Base-by-base conservation (phyloP, 2,797 vertebrate genomes). In the Darevskia nairensis region DNA sequence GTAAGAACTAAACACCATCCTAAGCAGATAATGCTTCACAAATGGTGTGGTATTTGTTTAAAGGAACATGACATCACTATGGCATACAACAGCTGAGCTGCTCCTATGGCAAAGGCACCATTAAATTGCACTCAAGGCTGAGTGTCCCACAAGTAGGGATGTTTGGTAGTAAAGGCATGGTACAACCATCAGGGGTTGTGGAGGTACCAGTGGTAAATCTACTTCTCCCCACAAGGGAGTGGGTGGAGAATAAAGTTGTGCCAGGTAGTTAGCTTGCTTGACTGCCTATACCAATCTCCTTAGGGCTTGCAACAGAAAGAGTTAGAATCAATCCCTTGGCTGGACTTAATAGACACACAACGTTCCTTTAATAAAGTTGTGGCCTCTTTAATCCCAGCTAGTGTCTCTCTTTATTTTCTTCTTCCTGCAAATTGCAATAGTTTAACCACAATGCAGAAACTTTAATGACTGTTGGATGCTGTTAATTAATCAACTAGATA, bases 401-500 rank as follows among this genome's bases (percentile, higher is more conserved):
- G 13, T 79, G 21, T 6, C 9, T 13, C 15, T 25, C 27, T 44
- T 64, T 82, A 75, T 87, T 82, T 72, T 64, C 74, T 41, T 44
- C 29, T 15, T 41, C 41, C 23, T 46, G 59, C 39, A 46, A 94
- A 92, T 86, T 90, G 6, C 83, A 92, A 95, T 91, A 80, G 61
- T 89, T 8, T 89, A 94, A 90, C 89, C 89, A 66, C 84, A 90
- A 89, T 94, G 32, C 86, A 94, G 50, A 76, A 89, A 66, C 1
- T 61, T 88, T 69, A 83, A 39, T 84, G 80, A 19, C 35, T 89
- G 35, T 32, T 85, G 82, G 50, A 75, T 92, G 87, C 64, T 90
- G 82, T 41, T 77, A 89, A 90, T 91, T 91, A 93, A 96, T 95
- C 89, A 93, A 71, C 79, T 83, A 89, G 35, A 90, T 68, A 95